These are phyloP conservation scores for Drosophila erecta DNA, from an alignment of 1,140 invertebrate genomes.

Conservation along the genomic window DNA sequence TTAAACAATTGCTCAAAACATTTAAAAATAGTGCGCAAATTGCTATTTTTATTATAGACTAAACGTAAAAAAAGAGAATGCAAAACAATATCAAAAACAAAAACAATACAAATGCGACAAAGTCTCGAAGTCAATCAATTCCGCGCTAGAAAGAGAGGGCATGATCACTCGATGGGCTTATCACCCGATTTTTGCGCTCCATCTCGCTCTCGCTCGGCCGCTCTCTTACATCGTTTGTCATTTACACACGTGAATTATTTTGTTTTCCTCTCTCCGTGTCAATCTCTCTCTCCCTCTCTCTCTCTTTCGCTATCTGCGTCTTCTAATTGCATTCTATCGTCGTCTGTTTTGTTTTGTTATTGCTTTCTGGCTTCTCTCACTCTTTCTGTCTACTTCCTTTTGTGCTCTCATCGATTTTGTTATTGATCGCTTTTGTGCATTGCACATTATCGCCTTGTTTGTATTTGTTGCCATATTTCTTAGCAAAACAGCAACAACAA, in stretches of 20 bases:
- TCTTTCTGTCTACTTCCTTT: background rate
- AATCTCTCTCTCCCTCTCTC: background rate
- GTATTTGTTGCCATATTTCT: constrained; percentile 79
- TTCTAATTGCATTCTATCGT: constrained; percentile 52
- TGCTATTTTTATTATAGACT: constrained; percentile 71
- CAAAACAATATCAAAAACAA: constrained; percentile 34
- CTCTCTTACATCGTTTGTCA: constrained; percentile 23
- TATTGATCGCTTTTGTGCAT: constrained; percentile 66
- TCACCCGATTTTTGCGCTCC: constrained; percentile 24
- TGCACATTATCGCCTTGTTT: constrained; percentile 77
- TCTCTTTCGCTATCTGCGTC: constrained; percentile 28
- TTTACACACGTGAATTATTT: constrained; percentile 28
- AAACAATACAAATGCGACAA: constrained; percentile 61
- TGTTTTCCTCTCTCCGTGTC: background rate
- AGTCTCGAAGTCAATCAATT: constrained; percentile 18
- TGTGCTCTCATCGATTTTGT: constrained; percentile 20
- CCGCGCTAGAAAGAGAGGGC: constrained; percentile 3
- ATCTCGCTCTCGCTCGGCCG: background rate
- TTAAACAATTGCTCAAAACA: constrained; percentile 74
- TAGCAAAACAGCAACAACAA: constrained; percentile 21
- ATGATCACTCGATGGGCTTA: constrained; percentile 31
- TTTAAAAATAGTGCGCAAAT: constrained; percentile 83
- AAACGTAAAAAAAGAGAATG: constrained; percentile 33
- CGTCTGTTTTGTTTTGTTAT: constrained; percentile 49
- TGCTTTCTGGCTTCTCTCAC: constrained; percentile 16